Evolutionary conservation across 2,888 invertebrate genomes (phyloP).

Genomic region (Cyclophora albipunctata): DNA sequence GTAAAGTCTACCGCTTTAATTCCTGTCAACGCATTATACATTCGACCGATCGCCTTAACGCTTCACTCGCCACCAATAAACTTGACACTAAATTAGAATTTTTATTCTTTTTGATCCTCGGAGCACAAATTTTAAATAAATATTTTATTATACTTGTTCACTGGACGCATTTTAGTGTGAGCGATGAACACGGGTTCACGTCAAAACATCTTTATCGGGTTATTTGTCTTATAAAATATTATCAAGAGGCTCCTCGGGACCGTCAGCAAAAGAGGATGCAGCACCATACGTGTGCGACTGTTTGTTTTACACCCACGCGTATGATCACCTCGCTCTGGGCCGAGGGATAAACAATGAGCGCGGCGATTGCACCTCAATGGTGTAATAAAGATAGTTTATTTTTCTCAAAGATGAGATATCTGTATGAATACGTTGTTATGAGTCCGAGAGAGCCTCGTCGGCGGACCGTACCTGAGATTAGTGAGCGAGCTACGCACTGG

Average conservation of each 20-base stretch:
- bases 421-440: constrained; percentile 54
- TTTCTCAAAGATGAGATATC: constrained; percentile 58
- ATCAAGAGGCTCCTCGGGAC: constrained; percentile 71
- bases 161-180: constrained; percentile 73
- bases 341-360: constrained; percentile 70
- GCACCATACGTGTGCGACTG: constrained; percentile 65
- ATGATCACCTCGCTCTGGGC: constrained; percentile 63
- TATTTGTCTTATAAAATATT: constrained; percentile 76
- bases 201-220: constrained; percentile 76
- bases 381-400: constrained; percentile 68
- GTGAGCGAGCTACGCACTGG: constrained; percentile 51
- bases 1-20: constrained; percentile 56
- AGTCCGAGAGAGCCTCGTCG: constrained; percentile 41
- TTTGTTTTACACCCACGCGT: constrained; percentile 70
- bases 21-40: constrained; percentile 65
- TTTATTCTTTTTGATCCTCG: constrained; percentile 58
- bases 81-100: constrained; percentile 69
- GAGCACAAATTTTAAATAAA: constrained; percentile 67
- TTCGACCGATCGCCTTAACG: constrained; percentile 62
- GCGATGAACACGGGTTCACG: constrained; percentile 75
- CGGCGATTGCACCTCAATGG: constrained; percentile 68
- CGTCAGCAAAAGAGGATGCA: constrained; percentile 73
- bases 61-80: constrained; percentile 68
- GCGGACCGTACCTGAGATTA: constrained; percentile 61
- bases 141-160: constrained; percentile 72